These are phyloP conservation scores for Leptothorax acervorum DNA, from an alignment of 2,888 invertebrate species.

Conservation along the genomic window DNA sequence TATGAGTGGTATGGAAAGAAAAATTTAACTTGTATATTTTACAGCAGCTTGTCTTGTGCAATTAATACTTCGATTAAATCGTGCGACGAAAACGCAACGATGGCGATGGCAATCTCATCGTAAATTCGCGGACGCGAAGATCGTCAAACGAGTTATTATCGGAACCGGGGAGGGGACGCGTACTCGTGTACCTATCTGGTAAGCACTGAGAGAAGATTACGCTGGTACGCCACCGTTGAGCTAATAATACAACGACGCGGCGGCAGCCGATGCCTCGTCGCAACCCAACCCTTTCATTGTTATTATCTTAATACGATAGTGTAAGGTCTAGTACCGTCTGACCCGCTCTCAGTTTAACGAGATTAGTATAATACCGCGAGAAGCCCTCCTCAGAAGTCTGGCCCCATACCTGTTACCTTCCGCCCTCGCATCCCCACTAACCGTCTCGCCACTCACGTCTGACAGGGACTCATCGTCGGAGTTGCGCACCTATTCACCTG, in stretches of 20 bases:
- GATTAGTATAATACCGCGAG: conserved; percentile 84
- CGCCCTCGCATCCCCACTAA: conserved; percentile 34
- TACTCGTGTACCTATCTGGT: conserved; percentile 64
- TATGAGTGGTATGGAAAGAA: background rate
- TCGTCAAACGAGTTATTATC: conserved; percentile 67
- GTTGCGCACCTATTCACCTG: conserved; percentile 59
- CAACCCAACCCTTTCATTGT: conserved; percentile 77
- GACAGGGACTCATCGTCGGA: conserved; percentile 60
- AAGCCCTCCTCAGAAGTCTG: conserved; percentile 82
- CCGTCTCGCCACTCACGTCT: conserved; percentile 49
- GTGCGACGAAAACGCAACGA: conserved; percentile 17
- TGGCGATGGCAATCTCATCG: conserved; percentile 50
- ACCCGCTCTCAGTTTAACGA: conserved; percentile 82
- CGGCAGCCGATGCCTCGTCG: conserved; percentile 65
- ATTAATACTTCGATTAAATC: conserved; percentile 61
- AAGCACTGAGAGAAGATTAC: conserved; percentile 73
- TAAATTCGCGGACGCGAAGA: conserved; percentile 50
- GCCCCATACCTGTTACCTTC: conserved; percentile 55
- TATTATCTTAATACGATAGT: conserved; percentile 82
- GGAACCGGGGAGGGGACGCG: conserved; percentile 37
- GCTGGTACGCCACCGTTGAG: conserved; percentile 64
- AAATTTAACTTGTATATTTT: background rate
- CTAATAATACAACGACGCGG: conserved; percentile 72
- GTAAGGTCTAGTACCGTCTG: conserved; percentile 80
- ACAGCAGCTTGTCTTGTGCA: background rate